Percentiles rank a stretch among this genome's conserved stretches.
phyloP scores from a whole-genome alignment of 2,797 vertebrate genomes.

The Acanthurus lineatus region DNA sequence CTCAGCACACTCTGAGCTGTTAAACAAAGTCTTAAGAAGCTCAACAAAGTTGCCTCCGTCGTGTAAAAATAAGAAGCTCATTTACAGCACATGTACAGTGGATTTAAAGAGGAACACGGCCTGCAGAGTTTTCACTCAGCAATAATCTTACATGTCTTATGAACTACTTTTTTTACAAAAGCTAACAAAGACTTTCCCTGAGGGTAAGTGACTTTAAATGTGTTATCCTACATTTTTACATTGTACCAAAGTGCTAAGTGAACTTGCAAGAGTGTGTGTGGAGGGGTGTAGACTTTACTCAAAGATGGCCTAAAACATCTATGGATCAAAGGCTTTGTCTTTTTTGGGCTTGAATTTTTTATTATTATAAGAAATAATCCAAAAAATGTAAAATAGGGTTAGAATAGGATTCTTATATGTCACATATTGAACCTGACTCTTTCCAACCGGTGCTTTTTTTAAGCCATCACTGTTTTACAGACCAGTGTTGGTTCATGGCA shows the following conservation, averaged over 20 bases:
- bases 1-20: constrained; percentile 51
- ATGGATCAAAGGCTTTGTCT: constrained; percentile 1
- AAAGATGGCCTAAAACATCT: not conserved
- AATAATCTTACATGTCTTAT: constrained; percentile 33
- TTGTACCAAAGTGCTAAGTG: constrained; percentile 1
- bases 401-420: no score
- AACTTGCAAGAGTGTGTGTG: constrained; percentile 1
- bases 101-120: constrained; percentile 41
- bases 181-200: constrained; percentile 34
- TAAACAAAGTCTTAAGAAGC: constrained; percentile 59
- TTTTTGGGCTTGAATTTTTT: not conserved
- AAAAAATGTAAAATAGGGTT: no score
- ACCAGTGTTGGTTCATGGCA: no score
- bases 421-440: no score
- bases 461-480: no score
- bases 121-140: constrained; percentile 50
- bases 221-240: constrained; percentile 39
- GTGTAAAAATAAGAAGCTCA: constrained; percentile 50
- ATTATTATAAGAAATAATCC: not conserved
- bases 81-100: constrained; percentile 38
- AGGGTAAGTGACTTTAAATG: constrained; percentile 34
- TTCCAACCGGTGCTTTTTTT: no score
- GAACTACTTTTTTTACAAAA: constrained; percentile 49
- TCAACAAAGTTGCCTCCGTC: constrained; percentile 60
- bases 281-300: not conserved